phyloP scores from a whole-genome alignment of 2,888 invertebrate genomes.

The Ophion ventricosus region DNA sequence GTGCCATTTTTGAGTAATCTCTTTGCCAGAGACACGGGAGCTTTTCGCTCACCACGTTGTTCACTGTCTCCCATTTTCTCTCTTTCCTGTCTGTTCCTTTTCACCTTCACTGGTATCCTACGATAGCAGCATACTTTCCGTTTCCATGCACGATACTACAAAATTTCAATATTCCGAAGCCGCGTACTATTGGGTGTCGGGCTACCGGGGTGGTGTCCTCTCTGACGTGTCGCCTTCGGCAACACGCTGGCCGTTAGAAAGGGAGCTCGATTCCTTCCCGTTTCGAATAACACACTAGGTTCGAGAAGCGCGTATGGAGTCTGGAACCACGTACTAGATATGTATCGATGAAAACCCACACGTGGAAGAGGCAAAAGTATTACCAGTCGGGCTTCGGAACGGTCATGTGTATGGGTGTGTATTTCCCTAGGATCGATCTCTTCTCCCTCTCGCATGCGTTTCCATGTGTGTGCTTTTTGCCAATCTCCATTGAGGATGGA shows the following conservation, averaged over 20 bases:
- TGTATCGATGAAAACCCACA: constrained; percentile 35
- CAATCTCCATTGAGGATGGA: constrained; percentile 33
- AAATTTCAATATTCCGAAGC: constrained; percentile 70
- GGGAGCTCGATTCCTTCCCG: constrained; percentile 5
- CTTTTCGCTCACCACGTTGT: constrained; percentile 32
- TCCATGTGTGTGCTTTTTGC: constrained; percentile 24
- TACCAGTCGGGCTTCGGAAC: not conserved
- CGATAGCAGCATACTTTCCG: constrained; percentile 35
- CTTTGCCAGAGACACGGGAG: constrained; percentile 51
- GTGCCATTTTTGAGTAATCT: constrained; percentile 61
- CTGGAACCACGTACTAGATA: constrained; percentile 31
- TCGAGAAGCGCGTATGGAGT: constrained; percentile 8
- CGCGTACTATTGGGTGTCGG: constrained; percentile 24
- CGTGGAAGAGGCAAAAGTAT: not conserved
- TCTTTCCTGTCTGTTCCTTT: not conserved
- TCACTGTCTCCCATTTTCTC: not conserved
- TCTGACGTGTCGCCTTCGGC: constrained; percentile 18
- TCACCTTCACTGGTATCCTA: not conserved
- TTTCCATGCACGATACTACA: constrained; percentile 52
- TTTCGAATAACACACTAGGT: constrained; percentile 31
- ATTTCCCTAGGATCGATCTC: constrained; percentile 19
- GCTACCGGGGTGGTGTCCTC: not conserved
- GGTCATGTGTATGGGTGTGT: not conserved
- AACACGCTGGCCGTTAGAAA: not conserved
- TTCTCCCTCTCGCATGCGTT: not conserved